Evolutionary conservation across 2,888 invertebrate genomes (phyloP).

Genomic region (Cheilosia impressa): DNA sequence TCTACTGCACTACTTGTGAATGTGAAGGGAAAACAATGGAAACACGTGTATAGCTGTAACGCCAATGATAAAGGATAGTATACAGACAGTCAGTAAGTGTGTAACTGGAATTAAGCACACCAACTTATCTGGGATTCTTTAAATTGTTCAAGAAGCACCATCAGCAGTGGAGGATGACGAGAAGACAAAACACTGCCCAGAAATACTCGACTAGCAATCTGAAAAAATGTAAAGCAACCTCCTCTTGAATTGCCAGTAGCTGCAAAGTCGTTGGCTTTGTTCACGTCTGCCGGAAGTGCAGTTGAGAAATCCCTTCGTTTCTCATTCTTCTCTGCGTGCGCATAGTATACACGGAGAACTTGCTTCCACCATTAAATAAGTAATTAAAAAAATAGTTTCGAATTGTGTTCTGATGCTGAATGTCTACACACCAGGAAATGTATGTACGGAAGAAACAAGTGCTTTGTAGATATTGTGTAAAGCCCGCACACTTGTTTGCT

Average conservation of each 20-base stretch:
- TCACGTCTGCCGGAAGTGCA: slow-evolving; percentile 54
- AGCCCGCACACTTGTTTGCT: no score
- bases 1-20: slow-evolving; percentile 11
- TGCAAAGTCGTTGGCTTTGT: slow-evolving; percentile 61
- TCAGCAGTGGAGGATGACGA: background rate
- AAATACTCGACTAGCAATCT: no score
- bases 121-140: slow-evolving; percentile 35
- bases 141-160: slow-evolving; percentile 36
- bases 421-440: no score
- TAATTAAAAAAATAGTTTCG: slow-evolving; percentile 38
- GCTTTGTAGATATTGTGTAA: no score
- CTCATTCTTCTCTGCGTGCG: background rate
- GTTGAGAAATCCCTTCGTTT: slow-evolving; percentile 33
- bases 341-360: background rate
- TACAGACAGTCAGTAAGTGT: slow-evolving; percentile 16
- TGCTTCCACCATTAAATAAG: slow-evolving; percentile 3
- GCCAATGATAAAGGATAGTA: slow-evolving; percentile 33
- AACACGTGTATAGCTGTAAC: slow-evolving; percentile 56
- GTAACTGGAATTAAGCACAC: slow-evolving; percentile 21
- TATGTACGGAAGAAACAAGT: no score
- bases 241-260: slow-evolving; percentile 14
- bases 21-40: slow-evolving; percentile 45
- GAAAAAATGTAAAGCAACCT: no score
- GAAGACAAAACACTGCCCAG: background rate
- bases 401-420: no score